Evolutionary conservation across 2,888 invertebrate genomes (phyloP), one percentile per base, ranked within the genome.

Genomic region (Tyria jacobaeae): DNA sequence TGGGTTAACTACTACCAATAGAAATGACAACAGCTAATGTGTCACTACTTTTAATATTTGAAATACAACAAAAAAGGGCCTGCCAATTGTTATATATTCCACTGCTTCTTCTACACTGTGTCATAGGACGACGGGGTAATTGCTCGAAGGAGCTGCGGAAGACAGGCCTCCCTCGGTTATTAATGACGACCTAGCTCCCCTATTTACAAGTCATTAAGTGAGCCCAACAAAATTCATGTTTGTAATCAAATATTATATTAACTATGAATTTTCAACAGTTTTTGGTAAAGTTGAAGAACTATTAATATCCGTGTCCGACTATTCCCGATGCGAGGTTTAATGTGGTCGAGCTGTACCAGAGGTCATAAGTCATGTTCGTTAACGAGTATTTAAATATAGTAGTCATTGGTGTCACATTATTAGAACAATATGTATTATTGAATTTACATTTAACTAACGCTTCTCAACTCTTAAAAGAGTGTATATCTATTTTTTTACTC

Each of bases 141-240:
- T 88, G 89, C 87, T 86, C 80, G 83, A 87, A 89, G 89, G 88
- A 87, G 83, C 89, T 89, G 90, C 80, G 78, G 80, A 85, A 89
- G 89, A 89, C 89, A 88, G 89, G 81, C 73, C 79, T 68, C 73
- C 79, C 79, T 61, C 62, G 62, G 81, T 84, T 84, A 84, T 84
- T 84, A 84, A 86, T 86, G 84, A 83, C 79, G 76, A 75, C 75
- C 71, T 66, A 68, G 81, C 79, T 71, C 80, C 76, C 83, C 82
- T 85, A 86, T 85, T 85, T 86, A 86, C 85, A 85, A 86, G 83
- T 85, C 85, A 85, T 86, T 85, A 85, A 86, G 79, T 76, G 83
- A 80, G 78, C 73, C 83, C 78, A 75, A 82, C 83, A 72, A 78
- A 75, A 81, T 79, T 79, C 80, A 79, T 78, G 81, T 76, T 78